These are phyloP conservation scores for Drosophila paucipuncta DNA, from an alignment of 2,888 invertebrate species.

Conservation along the genomic window DNA sequence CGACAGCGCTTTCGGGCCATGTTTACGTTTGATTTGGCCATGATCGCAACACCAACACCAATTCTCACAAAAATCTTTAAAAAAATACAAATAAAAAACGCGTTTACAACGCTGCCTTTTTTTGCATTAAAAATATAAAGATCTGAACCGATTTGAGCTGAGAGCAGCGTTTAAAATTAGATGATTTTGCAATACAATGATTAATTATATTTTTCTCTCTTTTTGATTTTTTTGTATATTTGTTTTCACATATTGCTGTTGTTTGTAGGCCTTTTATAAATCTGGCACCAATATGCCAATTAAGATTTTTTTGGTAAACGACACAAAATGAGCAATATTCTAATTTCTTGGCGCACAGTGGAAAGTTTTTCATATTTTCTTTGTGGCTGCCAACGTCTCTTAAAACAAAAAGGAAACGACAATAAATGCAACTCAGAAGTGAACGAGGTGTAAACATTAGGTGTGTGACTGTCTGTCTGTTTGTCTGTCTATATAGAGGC, in stretches of 20 bases:
- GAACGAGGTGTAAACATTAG: slow-evolving; percentile 8
- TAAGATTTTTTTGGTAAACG: slow-evolving; percentile 30
- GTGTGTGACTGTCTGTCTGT: slow-evolving; percentile 8
- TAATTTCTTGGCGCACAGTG: slow-evolving; percentile 20
- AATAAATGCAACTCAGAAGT: slow-evolving; percentile 11
- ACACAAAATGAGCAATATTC: slow-evolving; percentile 5
- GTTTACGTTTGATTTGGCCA: slow-evolving; percentile 66
- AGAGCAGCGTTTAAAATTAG: slow-evolving; percentile 64
- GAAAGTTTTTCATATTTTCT: slow-evolving; percentile 56
- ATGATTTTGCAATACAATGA: slow-evolving; percentile 72
- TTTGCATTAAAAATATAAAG: slow-evolving; percentile 24
- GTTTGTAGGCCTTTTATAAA: slow-evolving; percentile 42
- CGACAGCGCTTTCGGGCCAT: slow-evolving; percentile 36
- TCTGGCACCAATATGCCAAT: slow-evolving; percentile 72
- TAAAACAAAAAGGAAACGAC: slow-evolving; percentile 4
- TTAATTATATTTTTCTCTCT: slow-evolving; percentile 43
- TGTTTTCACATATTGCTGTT: slow-evolving; percentile 18
- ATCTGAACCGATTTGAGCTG: slow-evolving; percentile 1
- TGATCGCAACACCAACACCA: slow-evolving; percentile 56
- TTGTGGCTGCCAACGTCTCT: not conserved
- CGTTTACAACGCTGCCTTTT: slow-evolving; percentile 7
- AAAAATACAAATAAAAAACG: slow-evolving; percentile 1
- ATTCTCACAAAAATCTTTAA: not conserved
- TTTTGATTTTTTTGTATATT: slow-evolving; percentile 4
- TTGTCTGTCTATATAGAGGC: slow-evolving; percentile 16